Evolutionary conservation across 2,888 invertebrate species (phyloP).

Genomic region (Plagodis dolabraria): DNA sequence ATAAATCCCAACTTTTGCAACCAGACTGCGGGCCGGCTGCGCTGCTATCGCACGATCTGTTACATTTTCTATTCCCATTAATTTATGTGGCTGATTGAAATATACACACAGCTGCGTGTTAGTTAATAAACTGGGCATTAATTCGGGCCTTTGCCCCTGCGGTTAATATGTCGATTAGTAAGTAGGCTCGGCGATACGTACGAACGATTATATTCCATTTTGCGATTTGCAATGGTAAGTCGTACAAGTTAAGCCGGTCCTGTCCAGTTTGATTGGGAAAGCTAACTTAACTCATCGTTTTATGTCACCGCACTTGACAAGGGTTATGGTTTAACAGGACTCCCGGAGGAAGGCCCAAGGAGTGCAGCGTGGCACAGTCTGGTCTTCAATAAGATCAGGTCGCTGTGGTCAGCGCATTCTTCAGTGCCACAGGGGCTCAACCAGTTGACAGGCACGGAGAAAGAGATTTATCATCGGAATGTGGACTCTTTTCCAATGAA

Average conservation of each 20-base stretch:
- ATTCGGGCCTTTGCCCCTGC: constrained; percentile 67
- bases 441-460: constrained; percentile 88
- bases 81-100: constrained; percentile 76
- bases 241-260: constrained; percentile 31
- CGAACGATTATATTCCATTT: constrained; percentile 55
- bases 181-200: constrained; percentile 59
- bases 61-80: constrained; percentile 80
- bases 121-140: constrained; percentile 67
- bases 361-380: constrained; percentile 89
- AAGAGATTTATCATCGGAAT: constrained; percentile 61
- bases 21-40: constrained; percentile 77
- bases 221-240: constrained; percentile 50
- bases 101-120: constrained; percentile 72
- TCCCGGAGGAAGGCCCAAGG: constrained; percentile 78
- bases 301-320: constrained; percentile 6
- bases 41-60: constrained; percentile 70
- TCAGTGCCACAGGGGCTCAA: constrained; percentile 92
- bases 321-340: constrained; percentile 58
- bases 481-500: constrained; percentile 52
- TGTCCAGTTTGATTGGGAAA: constrained; percentile 23
- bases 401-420: constrained; percentile 92
- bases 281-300: constrained; percentile 12
- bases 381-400: constrained; percentile 95
- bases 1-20: constrained; percentile 69
- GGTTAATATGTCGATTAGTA: constrained; percentile 60